Conservation (phyloP, 2,888 invertebrate genomes). For the Osmoderma eremita region DNA sequence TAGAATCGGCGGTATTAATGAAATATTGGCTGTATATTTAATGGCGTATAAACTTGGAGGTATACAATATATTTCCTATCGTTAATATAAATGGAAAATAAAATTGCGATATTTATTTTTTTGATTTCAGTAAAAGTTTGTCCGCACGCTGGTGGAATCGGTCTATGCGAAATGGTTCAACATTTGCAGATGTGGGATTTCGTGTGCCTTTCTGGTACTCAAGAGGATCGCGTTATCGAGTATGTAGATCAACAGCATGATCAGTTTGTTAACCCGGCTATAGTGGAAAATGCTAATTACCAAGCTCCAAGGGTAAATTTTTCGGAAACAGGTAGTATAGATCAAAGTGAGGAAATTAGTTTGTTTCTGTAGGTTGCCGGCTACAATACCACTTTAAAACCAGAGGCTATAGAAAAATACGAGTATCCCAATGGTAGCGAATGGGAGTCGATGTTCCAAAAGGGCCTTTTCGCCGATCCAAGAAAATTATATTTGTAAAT, state of each 20-base stretch:
- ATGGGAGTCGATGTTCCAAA: constrained; percentile 76
- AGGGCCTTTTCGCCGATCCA: constrained; percentile 69
- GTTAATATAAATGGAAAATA: constrained; percentile 7
- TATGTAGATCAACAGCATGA: constrained; percentile 92
- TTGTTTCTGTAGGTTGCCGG: constrained; percentile 71
- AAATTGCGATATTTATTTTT: background rate
- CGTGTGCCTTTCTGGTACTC: constrained; percentile 76
- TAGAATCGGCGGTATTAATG: constrained; percentile 88
- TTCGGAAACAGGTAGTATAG: background rate
- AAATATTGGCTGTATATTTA: constrained; percentile 85
- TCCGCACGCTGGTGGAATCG: constrained; percentile 95
- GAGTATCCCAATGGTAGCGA: constrained; percentile 81
- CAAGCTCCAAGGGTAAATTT: constrained; percentile 75
- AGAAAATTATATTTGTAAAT: constrained; percentile 48
- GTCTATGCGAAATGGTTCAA: constrained; percentile 93
- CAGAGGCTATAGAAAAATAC: constrained; percentile 74
- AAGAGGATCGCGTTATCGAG: constrained; percentile 80
- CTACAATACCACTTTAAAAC: constrained; percentile 83
- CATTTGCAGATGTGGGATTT: constrained; percentile 92
- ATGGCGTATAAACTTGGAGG: constrained; percentile 88
- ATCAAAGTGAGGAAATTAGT: background rate
- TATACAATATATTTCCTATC: constrained; percentile 57
- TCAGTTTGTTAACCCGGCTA: constrained; percentile 81
- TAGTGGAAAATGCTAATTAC: constrained; percentile 77
- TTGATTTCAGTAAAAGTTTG: constrained; percentile 83